Base-by-base conservation (phyloP, 2,888 invertebrate species). In the Nymphalis polychloros region DNA sequence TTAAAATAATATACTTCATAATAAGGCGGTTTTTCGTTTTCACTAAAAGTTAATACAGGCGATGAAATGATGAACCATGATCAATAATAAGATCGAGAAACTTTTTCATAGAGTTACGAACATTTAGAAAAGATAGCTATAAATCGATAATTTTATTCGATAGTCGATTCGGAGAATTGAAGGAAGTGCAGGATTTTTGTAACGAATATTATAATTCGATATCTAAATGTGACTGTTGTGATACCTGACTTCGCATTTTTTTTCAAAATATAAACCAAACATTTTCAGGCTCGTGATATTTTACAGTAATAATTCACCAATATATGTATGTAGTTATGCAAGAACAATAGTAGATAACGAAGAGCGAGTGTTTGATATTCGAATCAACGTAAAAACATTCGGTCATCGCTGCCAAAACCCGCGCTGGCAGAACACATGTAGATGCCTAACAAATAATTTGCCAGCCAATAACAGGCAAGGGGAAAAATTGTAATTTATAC, bases 271-370 rank as follows among this genome's bases (percentile, higher is more conserved):
- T 0, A 10, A 31, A 63, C 60, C 68, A 64, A 69, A 67, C 57
- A 31, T 41, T 59, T 41, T 31, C 48, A 57, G 63, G 23, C 59
- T 53, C 59, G 64, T 53, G 63, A 59, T 68, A 68, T 72, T 70
- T 72, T 65, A 65, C 50, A 63, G 31, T 62, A 67, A 70, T 67
- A 70, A 65, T 59, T 19, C 63, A 47, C 65, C 67, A 70, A 73
- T 70, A 70, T 65, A 70, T 67, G 67, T 68, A 70, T 72, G 67
- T 68, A 72, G 72, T 72, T 72, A 73, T 70, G 70, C 70, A 73
- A 72, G 73, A 73, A 73, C 70, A 73, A 73, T 72, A 73, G 69
- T 67, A 69, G 70, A 69, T 73, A 72, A 72, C 72, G 73, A 73
- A 68, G 72, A 69, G 68, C 68, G 72, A n/a, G 68, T 68, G 66